Evolutionary conservation across 2,113 vertebrate species (phyloP).

Genomic region (Cochlearius cochlearius): DNA sequence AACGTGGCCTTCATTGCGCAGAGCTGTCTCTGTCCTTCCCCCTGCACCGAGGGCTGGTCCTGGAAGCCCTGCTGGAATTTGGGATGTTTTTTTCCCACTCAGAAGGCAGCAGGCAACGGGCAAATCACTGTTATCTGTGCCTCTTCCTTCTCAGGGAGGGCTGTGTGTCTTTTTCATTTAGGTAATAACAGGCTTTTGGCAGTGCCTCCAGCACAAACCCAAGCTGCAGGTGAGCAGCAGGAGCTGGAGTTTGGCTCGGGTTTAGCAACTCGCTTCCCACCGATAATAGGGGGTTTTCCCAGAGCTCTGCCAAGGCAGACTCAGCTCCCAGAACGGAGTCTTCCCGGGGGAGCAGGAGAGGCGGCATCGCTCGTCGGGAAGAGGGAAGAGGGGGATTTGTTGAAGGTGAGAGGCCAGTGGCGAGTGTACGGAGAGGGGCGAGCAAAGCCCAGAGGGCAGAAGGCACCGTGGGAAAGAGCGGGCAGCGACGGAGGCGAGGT

Average conservation of each 20-base stretch:
- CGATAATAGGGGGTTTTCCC: background rate
- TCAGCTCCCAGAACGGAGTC: background rate
- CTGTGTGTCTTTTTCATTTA: slow-evolving; percentile 14
- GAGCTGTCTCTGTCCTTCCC: background rate
- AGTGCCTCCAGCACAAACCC: background rate
- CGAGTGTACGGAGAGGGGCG: background rate
- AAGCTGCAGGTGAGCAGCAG: slow-evolving; percentile 42
- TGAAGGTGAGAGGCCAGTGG: background rate
- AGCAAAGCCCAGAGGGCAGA: background rate
- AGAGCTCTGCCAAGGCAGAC: background rate
- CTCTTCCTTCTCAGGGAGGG: background rate
- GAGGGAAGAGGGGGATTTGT: background rate
- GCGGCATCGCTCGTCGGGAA: background rate
- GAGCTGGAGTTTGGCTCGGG: slow-evolving; percentile 5
- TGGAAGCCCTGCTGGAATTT: background rate
- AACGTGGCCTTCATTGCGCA: background rate
- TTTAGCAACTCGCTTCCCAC: background rate
- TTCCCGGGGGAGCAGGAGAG: background rate
- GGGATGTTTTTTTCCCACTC: slow-evolving; percentile 21
- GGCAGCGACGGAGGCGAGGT: background rate
- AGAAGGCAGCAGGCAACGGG: slow-evolving; percentile 9
- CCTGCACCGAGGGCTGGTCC: background rate
- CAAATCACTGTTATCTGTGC: slow-evolving; percentile 64
- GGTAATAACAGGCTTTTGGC: slow-evolving; percentile 58
- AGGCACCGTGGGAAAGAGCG: background rate